Evolutionary conservation across 2,113 vertebrate species (phyloP).

Genomic region (Halichoeres trimaculatus): DNA sequence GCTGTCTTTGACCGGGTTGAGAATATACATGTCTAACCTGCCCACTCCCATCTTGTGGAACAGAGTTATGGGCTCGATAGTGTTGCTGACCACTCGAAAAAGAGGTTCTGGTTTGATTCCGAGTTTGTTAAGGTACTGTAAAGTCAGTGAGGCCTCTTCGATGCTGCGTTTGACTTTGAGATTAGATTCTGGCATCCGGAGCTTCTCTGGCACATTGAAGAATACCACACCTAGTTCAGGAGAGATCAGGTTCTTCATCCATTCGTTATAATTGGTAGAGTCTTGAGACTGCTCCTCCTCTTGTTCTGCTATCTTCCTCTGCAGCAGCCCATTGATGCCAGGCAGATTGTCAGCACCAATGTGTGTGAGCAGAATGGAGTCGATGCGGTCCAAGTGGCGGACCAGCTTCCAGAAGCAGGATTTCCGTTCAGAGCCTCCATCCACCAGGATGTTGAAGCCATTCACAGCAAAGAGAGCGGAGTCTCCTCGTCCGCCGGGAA

Average conservation of each 20-base stretch:
- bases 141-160: slow-evolving; percentile 93
- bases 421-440: slow-evolving; percentile 95
- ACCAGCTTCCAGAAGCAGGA: slow-evolving; percentile 99
- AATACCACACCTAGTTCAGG: slow-evolving; percentile 97
- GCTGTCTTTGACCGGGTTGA: slow-evolving; percentile 97
- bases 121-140: slow-evolving; percentile 93
- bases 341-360: slow-evolving; percentile 98
- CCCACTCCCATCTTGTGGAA: slow-evolving; percentile 99
- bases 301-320: slow-evolving; percentile 95
- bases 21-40: slow-evolving; percentile 94
- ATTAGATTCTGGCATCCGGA: slow-evolving; percentile 92
- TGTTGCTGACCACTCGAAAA: slow-evolving; percentile 91
- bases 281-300: slow-evolving; percentile 96
- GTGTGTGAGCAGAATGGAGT: slow-evolving; percentile 95
- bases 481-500: slow-evolving; percentile 97
- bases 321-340: slow-evolving; percentile 96
- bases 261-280: slow-evolving; percentile 94
- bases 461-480: slow-evolving; percentile 98
- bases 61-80: slow-evolving; percentile 94
- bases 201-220: slow-evolving; percentile 96
- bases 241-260: slow-evolving; percentile 98
- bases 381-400: slow-evolving; percentile 95
- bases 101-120: slow-evolving; percentile 93
- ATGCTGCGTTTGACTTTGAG: slow-evolving; percentile 96
- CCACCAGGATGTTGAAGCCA: slow-evolving; percentile 97